phyloP scores from a whole-genome alignment of 2,113 vertebrate genomes.

The Phalacrocorax pelagicus region DNA sequence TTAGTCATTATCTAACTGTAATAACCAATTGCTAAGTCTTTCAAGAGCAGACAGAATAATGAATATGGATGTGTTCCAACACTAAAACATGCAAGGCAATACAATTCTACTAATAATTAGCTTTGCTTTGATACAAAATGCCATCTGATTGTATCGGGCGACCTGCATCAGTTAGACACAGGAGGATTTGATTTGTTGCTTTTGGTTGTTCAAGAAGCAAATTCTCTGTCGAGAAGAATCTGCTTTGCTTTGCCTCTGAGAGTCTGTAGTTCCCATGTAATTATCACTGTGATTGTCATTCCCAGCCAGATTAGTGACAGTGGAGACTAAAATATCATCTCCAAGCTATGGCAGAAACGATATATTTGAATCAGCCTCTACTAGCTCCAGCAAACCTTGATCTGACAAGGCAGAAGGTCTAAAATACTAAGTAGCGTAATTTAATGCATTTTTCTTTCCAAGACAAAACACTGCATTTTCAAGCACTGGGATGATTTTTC shows the following conservation, averaged over 20 bases:
- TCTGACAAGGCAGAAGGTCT: not conserved
- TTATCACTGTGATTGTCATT: not conserved
- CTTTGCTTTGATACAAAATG: constrained; percentile 8
- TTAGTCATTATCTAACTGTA: constrained; percentile 15
- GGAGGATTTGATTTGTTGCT: not conserved
- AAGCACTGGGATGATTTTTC: constrained; percentile 5
- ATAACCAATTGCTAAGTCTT: constrained; percentile 13
- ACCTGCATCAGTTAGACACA: not conserved
- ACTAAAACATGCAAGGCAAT: not conserved
- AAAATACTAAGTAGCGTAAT: not conserved
- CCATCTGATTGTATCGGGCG: not conserved
- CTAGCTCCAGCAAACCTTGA: not conserved
- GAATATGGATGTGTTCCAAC: constrained; percentile 40
- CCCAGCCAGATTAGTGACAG: not conserved
- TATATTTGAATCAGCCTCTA: not conserved
- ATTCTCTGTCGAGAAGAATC: not conserved
- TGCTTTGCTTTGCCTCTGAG: not conserved
- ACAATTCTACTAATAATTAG: not conserved
- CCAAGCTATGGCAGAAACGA: not conserved
- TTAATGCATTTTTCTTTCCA: not conserved
- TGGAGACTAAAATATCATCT: not conserved
- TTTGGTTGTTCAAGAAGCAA: not conserved
- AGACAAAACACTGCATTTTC: not conserved
- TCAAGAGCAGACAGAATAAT: constrained; percentile 16
- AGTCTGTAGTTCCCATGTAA: not conserved